Conservation (phyloP, 2,797 vertebrate genomes). For the Euphonia xanthogaster region DNA sequence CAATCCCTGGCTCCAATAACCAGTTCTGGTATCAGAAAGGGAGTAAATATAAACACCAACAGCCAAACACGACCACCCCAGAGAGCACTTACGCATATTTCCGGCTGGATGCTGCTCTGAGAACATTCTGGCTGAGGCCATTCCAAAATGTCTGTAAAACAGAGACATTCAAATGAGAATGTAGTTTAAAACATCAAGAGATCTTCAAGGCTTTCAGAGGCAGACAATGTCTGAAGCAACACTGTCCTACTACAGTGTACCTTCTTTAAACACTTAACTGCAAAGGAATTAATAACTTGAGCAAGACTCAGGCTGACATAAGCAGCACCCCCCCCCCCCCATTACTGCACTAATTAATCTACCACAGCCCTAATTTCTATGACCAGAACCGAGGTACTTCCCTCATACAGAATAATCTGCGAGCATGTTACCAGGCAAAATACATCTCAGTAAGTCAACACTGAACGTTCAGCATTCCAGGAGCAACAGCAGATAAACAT, state of each 20-base stretch:
- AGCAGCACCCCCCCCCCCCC: rapidly evolving
- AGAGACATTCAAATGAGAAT: background rate
- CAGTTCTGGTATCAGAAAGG: rapidly evolving
- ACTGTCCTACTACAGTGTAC: rapidly evolving
- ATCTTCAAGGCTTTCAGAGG: background rate
- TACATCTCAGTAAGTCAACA: background rate
- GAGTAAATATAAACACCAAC: rapidly evolving
- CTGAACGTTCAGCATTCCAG: background rate
- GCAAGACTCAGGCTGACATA: background rate
- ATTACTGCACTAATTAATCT: no score
- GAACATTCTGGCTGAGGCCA: conserved; percentile 81
- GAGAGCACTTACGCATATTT: conserved; percentile 88
- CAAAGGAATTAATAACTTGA: background rate
- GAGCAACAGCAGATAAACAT: background rate
- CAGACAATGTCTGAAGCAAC: rapidly evolving
- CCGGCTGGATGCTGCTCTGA: conserved; percentile 82
- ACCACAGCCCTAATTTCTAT: rapidly evolving
- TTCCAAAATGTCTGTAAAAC: conserved; percentile 83
- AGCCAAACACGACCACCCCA: rapidly evolving
- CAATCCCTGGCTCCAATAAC: background rate
- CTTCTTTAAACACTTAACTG: background rate
- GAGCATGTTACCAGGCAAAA: rapidly evolving
- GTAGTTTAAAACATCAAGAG: background rate
- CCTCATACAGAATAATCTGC: rapidly evolving
- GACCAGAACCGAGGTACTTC: rapidly evolving